Evolutionary conservation across 2,113 vertebrate genomes (phyloP).

Genomic region (Micronycteris hirsuta): DNA sequence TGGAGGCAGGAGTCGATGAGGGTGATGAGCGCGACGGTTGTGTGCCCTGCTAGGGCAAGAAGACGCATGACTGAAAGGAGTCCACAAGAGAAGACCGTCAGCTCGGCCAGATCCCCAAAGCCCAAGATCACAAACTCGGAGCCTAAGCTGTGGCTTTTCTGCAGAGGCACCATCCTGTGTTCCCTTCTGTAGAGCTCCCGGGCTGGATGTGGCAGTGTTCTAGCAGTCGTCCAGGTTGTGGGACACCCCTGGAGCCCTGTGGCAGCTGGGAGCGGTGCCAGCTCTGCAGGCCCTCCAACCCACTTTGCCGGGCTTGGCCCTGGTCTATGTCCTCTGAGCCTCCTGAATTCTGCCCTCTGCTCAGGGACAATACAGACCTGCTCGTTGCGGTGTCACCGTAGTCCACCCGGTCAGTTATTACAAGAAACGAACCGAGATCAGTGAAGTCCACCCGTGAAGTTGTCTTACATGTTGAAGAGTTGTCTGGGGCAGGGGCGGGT

Average conservation of each 20-base stretch:
- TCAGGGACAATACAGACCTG: neutral
- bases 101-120: conserved; percentile 12
- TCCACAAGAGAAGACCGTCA: conserved; percentile 33
- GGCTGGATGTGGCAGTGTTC: neutral
- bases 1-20: conserved; percentile 40
- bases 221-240: neutral
- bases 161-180: neutral
- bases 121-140: conserved; percentile 57
- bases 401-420: neutral
- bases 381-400: neutral
- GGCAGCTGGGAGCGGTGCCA: too few species aligned
- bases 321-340: neutral
- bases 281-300: neutral
- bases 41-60: conserved; percentile 48
- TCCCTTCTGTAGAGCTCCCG: neutral
- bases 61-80: conserved; percentile 55
- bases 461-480: neutral
- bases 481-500: too few species aligned
- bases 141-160: conserved; percentile 9
- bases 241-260: neutral
- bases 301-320: neutral
- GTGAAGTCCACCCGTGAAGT: neutral
- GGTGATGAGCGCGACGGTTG: conserved; percentile 42
- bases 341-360: neutral
- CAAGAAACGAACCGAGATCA: neutral